Percentiles rank a stretch among this genome's conserved stretches.
phyloP scores from a whole-genome alignment of 2,113 vertebrate species.

The Sclerurus mexicanus region DNA sequence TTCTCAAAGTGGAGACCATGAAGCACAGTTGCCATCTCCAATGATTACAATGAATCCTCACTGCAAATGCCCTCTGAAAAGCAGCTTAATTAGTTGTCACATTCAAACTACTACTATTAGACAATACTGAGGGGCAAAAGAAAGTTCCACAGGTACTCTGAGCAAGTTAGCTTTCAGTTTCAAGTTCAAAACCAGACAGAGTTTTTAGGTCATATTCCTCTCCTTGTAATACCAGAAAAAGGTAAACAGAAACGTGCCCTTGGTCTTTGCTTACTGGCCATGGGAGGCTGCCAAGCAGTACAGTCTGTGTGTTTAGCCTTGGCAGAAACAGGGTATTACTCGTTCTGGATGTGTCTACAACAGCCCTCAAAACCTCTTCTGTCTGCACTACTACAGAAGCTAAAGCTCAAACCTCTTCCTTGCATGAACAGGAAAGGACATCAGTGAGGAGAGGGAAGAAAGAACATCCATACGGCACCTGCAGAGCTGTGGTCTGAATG shows the following conservation, averaged over 20 bases:
- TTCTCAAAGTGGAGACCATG: not conserved
- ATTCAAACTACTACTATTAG: not conserved
- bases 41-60: not conserved
- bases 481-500: conserved; percentile 90
- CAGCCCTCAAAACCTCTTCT: not conserved
- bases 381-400: not conserved
- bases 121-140: not conserved
- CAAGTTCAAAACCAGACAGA: not conserved
- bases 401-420: not conserved
- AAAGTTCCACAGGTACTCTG: not conserved
- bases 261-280: conserved; percentile 30
- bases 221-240: not conserved
- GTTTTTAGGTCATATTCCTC: not conserved
- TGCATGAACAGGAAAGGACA: fast-evolving
- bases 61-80: not conserved
- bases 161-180: not conserved
- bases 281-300: conserved; percentile 16
- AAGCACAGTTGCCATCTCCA: not conserved
- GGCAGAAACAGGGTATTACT: conserved; percentile 9
- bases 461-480: conserved; percentile 74
- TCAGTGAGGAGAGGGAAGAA: not conserved
- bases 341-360: not conserved
- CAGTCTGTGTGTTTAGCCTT: conserved; percentile 16
- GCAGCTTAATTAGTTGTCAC: not conserved
- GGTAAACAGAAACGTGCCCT: conserved; percentile 29